A percentile compares a stretch with the other conserved stretches of the same genome.
Conservation (phyloP, 2,113 vertebrate species). For the Dipodomys stephensi region DNA sequence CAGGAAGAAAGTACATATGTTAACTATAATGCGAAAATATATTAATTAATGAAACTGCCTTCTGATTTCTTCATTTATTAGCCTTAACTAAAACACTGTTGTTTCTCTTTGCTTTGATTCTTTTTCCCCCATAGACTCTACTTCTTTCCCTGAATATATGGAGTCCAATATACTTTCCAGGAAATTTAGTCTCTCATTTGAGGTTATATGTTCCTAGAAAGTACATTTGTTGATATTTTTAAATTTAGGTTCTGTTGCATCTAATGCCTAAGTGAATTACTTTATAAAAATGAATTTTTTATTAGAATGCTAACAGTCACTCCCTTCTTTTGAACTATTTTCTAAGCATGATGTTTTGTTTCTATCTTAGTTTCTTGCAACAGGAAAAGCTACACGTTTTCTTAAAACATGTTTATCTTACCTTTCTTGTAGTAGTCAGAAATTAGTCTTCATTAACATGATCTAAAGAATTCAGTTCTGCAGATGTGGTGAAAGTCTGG, state of each 20-base stretch:
- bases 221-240: background rate
- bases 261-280: background rate
- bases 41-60: conserved; percentile 98
- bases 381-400: background rate
- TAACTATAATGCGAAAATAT: conserved; percentile 99
- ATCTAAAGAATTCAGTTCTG: conserved; percentile 14
- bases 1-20: conserved; percentile 96
- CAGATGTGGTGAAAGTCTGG: background rate
- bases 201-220: background rate
- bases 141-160: background rate
- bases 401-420: conserved; percentile 10
- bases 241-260: conserved; percentile 18
- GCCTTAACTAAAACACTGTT: conserved; percentile 8
- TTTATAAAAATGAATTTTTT: conserved; percentile 14
- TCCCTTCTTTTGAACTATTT: conserved; percentile 20
- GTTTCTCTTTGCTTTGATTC: conserved; percentile 17
- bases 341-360: conserved; percentile 15
- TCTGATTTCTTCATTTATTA: conserved; percentile 85
- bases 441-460: conserved; percentile 20
- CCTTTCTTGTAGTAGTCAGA: conserved; percentile 16
- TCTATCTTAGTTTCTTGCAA: conserved; percentile 21
- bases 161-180: background rate
- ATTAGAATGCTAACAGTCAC: background rate
- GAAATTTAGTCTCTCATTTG: too few species aligned
- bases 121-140: background rate